Conservation (phyloP, 2,888 invertebrate species). For the Ennomos quercinarius region DNA sequence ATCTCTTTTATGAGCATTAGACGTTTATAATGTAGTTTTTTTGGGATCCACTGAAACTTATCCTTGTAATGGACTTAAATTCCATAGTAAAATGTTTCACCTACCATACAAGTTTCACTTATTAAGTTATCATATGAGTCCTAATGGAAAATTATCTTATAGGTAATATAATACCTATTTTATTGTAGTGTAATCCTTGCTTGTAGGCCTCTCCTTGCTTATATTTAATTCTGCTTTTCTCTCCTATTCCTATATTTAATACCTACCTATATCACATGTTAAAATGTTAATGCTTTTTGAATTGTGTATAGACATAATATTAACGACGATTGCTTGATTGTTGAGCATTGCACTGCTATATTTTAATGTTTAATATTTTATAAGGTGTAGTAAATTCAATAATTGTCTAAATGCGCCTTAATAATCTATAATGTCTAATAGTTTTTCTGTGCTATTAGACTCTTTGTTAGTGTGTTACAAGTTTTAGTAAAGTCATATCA, state of each 20-base stretch:
- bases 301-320: conserved; percentile 41
- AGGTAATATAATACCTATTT: conserved; percentile 18
- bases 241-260: conserved; percentile 33
- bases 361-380: conserved; percentile 59
- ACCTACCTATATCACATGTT: conserved; percentile 36
- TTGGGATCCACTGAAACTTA: conserved; percentile 7
- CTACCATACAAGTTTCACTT: background rate
- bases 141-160: conserved; percentile 18
- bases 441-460: conserved; percentile 59
- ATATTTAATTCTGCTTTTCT: conserved; percentile 32
- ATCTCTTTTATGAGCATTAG: conserved; percentile 14
- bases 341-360: conserved; percentile 71
- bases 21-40: conserved; percentile 15
- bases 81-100: background rate
- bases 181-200: conserved; percentile 24
- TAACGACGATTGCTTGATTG: conserved; percentile 60
- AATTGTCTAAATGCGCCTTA: conserved; percentile 73
- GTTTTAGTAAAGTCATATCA: conserved; percentile 40
- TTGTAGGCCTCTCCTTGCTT: conserved; percentile 27
- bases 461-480: conserved; percentile 50
- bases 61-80: conserved; percentile 5
- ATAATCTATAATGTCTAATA: conserved; percentile 60
- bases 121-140: conserved; percentile 10
- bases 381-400: conserved; percentile 64
- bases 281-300: conserved; percentile 44